A percentile compares a stretch with the other conserved stretches of the same genome.
Conservation (phyloP, 2,797 vertebrate species). For the Rhodeus uyekii region DNA sequence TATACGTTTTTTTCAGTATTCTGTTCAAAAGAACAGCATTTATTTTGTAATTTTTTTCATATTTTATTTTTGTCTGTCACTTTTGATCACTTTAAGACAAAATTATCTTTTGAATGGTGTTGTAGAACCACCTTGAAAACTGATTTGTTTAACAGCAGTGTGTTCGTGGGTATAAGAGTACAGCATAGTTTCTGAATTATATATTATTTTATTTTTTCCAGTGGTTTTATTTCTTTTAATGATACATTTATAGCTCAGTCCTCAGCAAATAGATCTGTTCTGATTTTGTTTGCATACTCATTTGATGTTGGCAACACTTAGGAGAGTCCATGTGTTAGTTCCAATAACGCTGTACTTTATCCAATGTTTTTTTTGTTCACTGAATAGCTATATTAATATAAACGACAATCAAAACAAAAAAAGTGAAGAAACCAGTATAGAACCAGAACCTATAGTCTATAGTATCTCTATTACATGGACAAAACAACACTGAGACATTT, state of each 20-base stretch:
- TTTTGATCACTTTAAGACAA: background rate
- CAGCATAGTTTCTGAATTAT: background rate
- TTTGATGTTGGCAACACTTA: background rate
- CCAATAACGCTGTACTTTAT: background rate
- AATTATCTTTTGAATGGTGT: background rate
- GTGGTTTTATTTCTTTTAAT: background rate
- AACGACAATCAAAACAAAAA: no score
- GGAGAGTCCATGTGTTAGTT: background rate
- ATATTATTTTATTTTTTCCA: background rate
- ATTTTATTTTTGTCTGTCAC: background rate
- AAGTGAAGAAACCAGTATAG: no score
- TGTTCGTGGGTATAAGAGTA: background rate
- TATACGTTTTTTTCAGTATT: background rate
- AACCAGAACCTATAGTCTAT: no score
- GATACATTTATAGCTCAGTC: background rate
- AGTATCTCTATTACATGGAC: no score
- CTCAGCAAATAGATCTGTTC: background rate
- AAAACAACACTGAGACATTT: background rate
- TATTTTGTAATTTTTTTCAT: background rate
- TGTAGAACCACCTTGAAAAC: background rate
- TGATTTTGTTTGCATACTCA: background rate
- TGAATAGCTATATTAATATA: background rate
- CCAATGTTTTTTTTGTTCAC: no score
- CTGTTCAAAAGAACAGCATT: background rate
- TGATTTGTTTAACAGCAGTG: background rate